These are phyloP conservation scores for Ischnura elegans DNA, from an alignment of 2,888 invertebrate genomes.

Conservation along the genomic window DNA sequence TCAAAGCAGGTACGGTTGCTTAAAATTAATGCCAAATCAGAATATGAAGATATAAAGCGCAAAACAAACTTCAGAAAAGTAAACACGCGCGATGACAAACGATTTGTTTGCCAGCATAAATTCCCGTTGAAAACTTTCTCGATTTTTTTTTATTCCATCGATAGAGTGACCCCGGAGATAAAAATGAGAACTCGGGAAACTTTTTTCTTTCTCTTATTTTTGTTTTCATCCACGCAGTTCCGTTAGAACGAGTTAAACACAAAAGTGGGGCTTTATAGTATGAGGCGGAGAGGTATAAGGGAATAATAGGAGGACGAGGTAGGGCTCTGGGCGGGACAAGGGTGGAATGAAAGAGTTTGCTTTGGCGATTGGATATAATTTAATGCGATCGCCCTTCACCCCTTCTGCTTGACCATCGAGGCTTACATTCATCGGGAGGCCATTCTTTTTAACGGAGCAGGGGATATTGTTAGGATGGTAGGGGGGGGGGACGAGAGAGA, in stretches of 20 bases:
- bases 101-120: neutral
- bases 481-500: slow-evolving; percentile 31
- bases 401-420: slow-evolving; percentile 10
- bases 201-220: neutral
- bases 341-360: neutral
- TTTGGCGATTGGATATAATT: slow-evolving; percentile 34
- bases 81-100: neutral
- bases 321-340: neutral
- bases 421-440: neutral
- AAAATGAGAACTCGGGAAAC: neutral
- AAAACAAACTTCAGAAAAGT: neutral
- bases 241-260: slow-evolving; percentile 4
- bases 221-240: neutral
- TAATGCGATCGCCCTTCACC: neutral
- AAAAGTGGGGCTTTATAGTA: neutral
- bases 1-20: neutral
- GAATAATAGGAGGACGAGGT: slow-evolving; percentile 69
- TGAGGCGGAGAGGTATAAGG: neutral
- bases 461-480: slow-evolving; percentile 69
- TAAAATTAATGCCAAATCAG: neutral
- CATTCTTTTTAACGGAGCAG: neutral
- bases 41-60: neutral
- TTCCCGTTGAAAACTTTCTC: neutral
- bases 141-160: neutral
- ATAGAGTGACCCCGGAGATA: neutral